These are phyloP conservation scores for Tholera decimalis DNA, from an alignment of 2,888 invertebrate species.

Conservation along the genomic window DNA sequence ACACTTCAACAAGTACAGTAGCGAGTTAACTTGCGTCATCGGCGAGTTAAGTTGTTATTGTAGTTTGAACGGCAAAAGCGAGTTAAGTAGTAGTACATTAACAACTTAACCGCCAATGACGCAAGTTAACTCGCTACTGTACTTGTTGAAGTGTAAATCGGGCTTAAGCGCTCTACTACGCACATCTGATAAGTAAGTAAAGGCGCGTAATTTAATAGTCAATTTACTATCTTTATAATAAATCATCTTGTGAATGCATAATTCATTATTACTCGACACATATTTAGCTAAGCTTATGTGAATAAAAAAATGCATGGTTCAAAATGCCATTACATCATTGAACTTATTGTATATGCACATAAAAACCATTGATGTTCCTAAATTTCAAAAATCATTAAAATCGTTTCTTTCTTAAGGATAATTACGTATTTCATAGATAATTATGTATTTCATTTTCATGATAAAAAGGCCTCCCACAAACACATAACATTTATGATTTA, in stretches of 20 bases:
- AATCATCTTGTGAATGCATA: constrained; percentile 39
- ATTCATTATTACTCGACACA: constrained; percentile 37
- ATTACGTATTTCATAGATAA: too few species aligned
- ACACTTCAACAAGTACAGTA: too few species aligned
- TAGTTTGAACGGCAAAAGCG: too few species aligned
- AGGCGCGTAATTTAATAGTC: constrained; percentile 40
- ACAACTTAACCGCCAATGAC: too few species aligned
- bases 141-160: too few species aligned
- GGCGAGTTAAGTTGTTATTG: too few species aligned
- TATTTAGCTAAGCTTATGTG: constrained; percentile 16
- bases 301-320: too few species aligned
- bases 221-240: constrained; percentile 23
- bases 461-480: neutral
- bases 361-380: neutral
- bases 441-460: neutral
- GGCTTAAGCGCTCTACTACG: constrained; percentile 52
- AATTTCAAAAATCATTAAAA: too few species aligned
- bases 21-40: too few species aligned
- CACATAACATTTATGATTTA: constrained; percentile 38
- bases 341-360: neutral
- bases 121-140: too few species aligned
- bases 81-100: too few species aligned
- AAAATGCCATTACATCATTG: constrained; percentile 5
- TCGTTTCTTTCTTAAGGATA: too few species aligned
- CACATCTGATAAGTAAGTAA: constrained; percentile 48